Conservation (phyloP, 2,888 invertebrate genomes). For the Gibbula magus region DNA sequence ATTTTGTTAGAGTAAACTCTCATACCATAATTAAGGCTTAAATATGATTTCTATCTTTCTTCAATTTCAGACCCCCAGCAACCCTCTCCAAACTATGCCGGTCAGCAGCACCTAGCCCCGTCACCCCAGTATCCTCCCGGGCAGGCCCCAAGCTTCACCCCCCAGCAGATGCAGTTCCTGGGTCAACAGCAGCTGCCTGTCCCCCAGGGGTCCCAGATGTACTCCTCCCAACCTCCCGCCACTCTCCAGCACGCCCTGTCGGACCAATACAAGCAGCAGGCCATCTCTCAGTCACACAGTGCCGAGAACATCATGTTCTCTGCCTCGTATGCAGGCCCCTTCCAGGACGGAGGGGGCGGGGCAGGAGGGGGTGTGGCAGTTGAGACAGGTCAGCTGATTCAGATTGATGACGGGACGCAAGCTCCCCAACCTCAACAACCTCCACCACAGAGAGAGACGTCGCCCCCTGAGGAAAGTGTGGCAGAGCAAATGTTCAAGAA, state of each 20-base stretch:
- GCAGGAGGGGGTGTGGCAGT: slow-evolving; percentile 19
- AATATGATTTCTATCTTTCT: background rate
- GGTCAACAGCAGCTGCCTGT: slow-evolving; percentile 40
- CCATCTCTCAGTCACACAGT: slow-evolving; percentile 20
- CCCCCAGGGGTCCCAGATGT: slow-evolving; percentile 16
- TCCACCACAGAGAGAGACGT: slow-evolving; percentile 20
- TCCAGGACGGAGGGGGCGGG: slow-evolving; percentile 19
- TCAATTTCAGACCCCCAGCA: slow-evolving; percentile 26
- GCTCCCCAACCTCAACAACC: slow-evolving; percentile 9
- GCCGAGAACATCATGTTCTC: slow-evolving; percentile 20
- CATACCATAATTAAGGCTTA: too few species aligned
- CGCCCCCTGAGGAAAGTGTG: slow-evolving; percentile 13
- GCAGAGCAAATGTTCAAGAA: slow-evolving; percentile 35
- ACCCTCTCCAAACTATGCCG: slow-evolving; percentile 2
- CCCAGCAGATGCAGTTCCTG: slow-evolving; percentile 31
- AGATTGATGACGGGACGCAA: slow-evolving; percentile 35
- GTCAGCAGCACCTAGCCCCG: slow-evolving; percentile 22
- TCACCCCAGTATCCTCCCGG: slow-evolving; percentile 23
- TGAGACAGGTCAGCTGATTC: slow-evolving; percentile 45
- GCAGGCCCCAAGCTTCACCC: background rate
- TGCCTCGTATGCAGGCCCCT: background rate
- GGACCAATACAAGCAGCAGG: slow-evolving; percentile 19
- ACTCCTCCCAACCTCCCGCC: slow-evolving; percentile 29
- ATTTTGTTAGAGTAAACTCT: too few species aligned
- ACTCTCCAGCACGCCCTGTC: slow-evolving; percentile 11